Base-by-base conservation (phyloP, 2,888 invertebrate species). In the Diarsia rubi region DNA sequence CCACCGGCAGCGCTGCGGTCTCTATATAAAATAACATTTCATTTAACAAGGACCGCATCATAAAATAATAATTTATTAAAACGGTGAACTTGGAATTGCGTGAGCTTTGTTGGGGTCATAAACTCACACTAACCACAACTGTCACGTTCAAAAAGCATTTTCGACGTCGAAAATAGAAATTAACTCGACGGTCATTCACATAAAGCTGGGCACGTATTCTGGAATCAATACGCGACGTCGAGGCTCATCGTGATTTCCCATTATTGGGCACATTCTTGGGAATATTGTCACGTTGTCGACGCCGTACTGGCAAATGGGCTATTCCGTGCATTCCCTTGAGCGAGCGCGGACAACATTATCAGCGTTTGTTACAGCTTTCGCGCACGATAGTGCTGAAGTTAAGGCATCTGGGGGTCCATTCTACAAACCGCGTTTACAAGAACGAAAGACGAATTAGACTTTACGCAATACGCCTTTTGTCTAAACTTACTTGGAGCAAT, bases 211-310 rank as follows among this genome's bases (percentile, higher is more conserved):
- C 88, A 91, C 90, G 90, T 90, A 86, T 86, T 86, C 84, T 69
- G 81, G 83, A 91, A 91, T 92, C 91, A 91, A 92, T 92, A 92
- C 85, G 68, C 74, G 79, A 75, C 74, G 78, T 81, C 83, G 77
- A 86, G 78, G 83, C 79, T 78, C 86, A 73, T 75, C 83, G 83
- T 84, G 86, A 86, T 87, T 87, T 64, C 78, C 77, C 83, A 86
- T 86, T 87, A 85, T 81, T 89, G 89, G 87, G 74, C 82, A 88
- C 87, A 90, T 91, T 91, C 91, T 90, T 88, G 86, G 82, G 86
- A 90, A 90, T 90, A 90, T 89, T 89, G 91, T 90, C 90, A 90
- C 91, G 89, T 90, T 88, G 86, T 79, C 83, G 85, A 67, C 83
- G 82, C 82, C 83, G 81, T 86, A 79, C 86, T 86, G 73, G 78